phyloP scores from a whole-genome alignment of 2,888 invertebrate genomes.

The Spodoptera exigua region DNA sequence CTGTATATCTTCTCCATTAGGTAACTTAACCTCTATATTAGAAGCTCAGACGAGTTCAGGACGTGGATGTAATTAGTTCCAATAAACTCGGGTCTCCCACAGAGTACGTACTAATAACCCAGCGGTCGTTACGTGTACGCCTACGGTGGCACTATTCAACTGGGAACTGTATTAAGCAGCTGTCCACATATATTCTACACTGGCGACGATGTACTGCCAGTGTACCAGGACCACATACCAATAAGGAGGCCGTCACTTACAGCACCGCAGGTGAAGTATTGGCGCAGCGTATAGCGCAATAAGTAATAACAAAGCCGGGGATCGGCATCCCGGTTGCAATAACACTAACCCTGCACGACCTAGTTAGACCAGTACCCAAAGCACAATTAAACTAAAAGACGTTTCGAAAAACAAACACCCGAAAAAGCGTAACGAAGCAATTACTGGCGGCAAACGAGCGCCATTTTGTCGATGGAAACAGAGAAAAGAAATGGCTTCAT shows the following conservation, averaged over 20 bases:
- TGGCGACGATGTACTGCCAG: conserved; percentile 12
- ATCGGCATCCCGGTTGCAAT: conserved; percentile 36
- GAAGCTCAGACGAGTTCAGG: not conserved
- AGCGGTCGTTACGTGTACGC: conserved; percentile 21
- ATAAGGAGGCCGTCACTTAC: conserved; percentile 9
- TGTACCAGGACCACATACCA: conserved; percentile 12
- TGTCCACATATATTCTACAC: conserved; percentile 15
- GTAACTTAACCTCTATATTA: no score
- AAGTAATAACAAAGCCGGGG: conserved; percentile 5
- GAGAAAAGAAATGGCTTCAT: conserved; percentile 70
- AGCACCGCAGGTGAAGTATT: conserved; percentile 1
- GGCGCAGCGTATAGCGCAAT: conserved; percentile 1
- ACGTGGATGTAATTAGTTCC: not conserved
- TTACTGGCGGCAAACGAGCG: conserved; percentile 71
- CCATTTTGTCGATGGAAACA: conserved; percentile 59
- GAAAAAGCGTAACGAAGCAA: conserved; percentile 75
- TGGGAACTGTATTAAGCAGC: conserved; percentile 27
- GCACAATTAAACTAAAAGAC: conserved; percentile 67
- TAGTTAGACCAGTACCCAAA: conserved; percentile 30
- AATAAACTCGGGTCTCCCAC: not conserved
- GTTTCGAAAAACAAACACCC: conserved; percentile 67
- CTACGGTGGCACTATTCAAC: conserved; percentile 10
- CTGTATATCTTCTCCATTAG: no score
- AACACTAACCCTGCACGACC: conserved; percentile 38
- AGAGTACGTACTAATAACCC: conserved; percentile 15